These are phyloP conservation scores for Sphyrna mokarran DNA, from an alignment of 2,113 vertebrate genomes.

Conservation along the genomic window DNA sequence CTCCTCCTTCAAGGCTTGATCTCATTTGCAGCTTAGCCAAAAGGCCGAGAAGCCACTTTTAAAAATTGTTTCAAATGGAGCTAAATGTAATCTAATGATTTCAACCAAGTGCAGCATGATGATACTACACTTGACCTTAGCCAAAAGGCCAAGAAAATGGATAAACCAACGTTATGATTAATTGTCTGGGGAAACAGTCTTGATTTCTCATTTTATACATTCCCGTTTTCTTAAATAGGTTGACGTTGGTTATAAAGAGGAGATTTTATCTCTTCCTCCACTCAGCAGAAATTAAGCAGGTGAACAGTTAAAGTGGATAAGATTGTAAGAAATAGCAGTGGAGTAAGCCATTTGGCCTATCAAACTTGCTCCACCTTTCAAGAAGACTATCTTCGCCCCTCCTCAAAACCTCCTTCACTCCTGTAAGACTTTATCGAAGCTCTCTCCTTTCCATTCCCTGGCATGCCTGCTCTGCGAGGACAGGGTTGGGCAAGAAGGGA, in stretches of 20 bases:
- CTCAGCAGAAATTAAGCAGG: not conserved
- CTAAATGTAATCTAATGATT: too few relatives aligned
- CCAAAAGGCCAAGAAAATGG: not conserved
- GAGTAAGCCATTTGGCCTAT: not conserved
- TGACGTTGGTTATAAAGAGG: not conserved
- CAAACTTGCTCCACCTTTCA: not conserved
- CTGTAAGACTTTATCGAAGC: not conserved
- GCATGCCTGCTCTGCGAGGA: too few relatives aligned
- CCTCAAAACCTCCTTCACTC: too few relatives aligned
- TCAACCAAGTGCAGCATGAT: too few relatives aligned
- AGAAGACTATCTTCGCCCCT: not conserved
- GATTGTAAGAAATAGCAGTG: not conserved
- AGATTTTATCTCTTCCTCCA: not conserved
- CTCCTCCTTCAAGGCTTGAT: too few relatives aligned
- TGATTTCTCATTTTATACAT: not conserved
- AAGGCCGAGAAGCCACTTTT: too few relatives aligned
- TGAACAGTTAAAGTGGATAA: not conserved
- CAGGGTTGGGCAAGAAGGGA: not conserved
- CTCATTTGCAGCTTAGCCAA: too few relatives aligned
- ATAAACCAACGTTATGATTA: not conserved
- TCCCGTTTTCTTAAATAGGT: not conserved
- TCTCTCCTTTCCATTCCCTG: too few relatives aligned
- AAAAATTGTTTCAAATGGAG: too few relatives aligned
- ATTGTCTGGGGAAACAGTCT: not conserved
- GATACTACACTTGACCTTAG: too few relatives aligned